Conservation (phyloP, 2,797 vertebrate species). For the Diplodus puntazzo region DNA sequence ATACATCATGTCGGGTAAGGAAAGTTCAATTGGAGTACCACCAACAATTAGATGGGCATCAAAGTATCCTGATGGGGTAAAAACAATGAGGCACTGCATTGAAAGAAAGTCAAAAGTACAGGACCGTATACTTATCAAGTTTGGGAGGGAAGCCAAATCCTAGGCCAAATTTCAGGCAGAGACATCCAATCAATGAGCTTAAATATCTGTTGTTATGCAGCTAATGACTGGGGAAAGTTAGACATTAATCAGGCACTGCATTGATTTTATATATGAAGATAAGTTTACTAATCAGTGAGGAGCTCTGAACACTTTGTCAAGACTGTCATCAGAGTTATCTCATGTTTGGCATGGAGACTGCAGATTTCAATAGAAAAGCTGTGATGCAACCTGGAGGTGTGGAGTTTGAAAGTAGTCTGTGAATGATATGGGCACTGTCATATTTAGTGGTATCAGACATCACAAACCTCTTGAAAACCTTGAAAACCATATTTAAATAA, state of each 20-base stretch:
- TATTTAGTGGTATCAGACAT: neutral
- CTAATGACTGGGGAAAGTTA: neutral
- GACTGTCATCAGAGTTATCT: neutral
- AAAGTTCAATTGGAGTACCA: conserved; percentile 6
- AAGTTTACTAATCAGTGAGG: conserved; percentile 1
- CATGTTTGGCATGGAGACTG: neutral
- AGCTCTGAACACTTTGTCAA: neutral
- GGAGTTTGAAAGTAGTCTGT: neutral
- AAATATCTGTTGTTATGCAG: conserved; percentile 17
- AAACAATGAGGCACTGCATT: conserved; percentile 20
- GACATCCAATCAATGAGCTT: conserved; percentile 7
- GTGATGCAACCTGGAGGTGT: neutral
- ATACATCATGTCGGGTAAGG: neutral
- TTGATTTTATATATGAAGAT: conserved; percentile 3
- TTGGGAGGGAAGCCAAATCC: conserved; percentile 23
- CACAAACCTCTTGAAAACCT: too few species aligned
- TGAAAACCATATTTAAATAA: too few species aligned
- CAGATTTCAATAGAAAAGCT: neutral
- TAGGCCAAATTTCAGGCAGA: conserved; percentile 17
- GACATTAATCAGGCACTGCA: neutral
- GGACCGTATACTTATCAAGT: neutral
- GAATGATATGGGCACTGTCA: neutral
- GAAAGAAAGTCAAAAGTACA: conserved; percentile 10
- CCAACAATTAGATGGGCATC: conserved; percentile 8
- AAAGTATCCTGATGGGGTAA: neutral